Conservation (phyloP, 2,113 vertebrate species). For the Kobus ellipsiprymnus region DNA sequence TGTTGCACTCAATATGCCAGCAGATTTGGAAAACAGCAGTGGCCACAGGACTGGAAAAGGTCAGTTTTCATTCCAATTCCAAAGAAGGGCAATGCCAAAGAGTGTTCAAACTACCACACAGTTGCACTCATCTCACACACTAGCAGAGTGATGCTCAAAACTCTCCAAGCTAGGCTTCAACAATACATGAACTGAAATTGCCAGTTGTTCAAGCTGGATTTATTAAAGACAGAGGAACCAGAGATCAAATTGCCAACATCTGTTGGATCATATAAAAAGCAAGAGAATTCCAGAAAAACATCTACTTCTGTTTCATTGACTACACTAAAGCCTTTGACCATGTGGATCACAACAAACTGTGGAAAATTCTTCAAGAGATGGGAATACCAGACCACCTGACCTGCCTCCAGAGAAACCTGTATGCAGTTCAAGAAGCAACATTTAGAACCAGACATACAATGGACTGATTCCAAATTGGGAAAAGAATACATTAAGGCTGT, state of each 20-base stretch:
- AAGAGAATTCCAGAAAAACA: background rate
- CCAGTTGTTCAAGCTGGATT: background rate
- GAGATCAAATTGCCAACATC: background rate
- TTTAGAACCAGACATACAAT: background rate
- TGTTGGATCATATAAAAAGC: background rate
- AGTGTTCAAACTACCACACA: background rate
- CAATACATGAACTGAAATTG: background rate
- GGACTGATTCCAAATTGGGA: background rate
- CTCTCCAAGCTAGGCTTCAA: background rate
- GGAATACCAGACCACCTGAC: background rate
- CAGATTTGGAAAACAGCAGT: background rate
- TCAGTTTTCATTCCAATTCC: background rate
- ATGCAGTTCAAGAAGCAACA: background rate
- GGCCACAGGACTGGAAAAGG: background rate
- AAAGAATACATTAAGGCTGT: background rate
- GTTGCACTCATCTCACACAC: background rate
- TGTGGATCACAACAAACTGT: background rate
- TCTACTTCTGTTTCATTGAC: background rate
- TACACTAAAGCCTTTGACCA: background rate
- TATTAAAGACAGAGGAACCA: background rate
- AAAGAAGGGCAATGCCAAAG: background rate
- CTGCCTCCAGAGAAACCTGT: background rate
- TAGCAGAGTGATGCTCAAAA: background rate
- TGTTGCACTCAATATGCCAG: background rate
- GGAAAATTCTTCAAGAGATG: background rate